Percentiles rank a stretch among this genome's conserved stretches.
phyloP scores from a whole-genome alignment of 2,113 vertebrate genomes.

The Peromyscus californicus region DNA sequence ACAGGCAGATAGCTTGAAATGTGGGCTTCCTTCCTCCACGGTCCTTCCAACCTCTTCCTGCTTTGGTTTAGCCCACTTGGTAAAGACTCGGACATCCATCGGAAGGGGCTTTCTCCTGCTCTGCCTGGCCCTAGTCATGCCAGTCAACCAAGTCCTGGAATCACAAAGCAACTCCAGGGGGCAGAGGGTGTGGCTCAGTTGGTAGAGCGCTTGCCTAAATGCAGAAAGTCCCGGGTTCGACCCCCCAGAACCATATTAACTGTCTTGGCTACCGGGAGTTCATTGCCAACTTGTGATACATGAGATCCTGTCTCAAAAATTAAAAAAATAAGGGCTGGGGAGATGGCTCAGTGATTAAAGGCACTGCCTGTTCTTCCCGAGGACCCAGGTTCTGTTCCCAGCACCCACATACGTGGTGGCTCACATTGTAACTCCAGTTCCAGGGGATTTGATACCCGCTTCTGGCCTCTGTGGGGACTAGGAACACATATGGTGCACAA shows the following conservation, averaged over 20 bases:
- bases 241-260: background rate
- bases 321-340: background rate
- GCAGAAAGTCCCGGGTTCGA: background rate
- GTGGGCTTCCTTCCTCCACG: background rate
- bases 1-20: background rate
- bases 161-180: constrained; percentile 37
- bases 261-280: background rate
- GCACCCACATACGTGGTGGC: background rate
- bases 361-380: background rate
- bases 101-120: constrained; percentile 34
- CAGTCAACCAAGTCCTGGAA: constrained; percentile 20
- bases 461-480: background rate
- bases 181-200: background rate
- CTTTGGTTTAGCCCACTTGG: background rate
- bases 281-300: background rate
- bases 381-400: background rate
- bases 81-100: background rate
- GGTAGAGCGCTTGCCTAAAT: background rate
- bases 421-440: background rate
- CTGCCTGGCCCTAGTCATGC: constrained; percentile 21
- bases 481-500: too few relatives aligned
- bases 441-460: background rate
- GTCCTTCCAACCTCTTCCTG: background rate
- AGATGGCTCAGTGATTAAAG: background rate
- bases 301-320: background rate